Conservation (phyloP, 92 coral and sea anemone genomes). For the Paragorgia papillata region DNA sequence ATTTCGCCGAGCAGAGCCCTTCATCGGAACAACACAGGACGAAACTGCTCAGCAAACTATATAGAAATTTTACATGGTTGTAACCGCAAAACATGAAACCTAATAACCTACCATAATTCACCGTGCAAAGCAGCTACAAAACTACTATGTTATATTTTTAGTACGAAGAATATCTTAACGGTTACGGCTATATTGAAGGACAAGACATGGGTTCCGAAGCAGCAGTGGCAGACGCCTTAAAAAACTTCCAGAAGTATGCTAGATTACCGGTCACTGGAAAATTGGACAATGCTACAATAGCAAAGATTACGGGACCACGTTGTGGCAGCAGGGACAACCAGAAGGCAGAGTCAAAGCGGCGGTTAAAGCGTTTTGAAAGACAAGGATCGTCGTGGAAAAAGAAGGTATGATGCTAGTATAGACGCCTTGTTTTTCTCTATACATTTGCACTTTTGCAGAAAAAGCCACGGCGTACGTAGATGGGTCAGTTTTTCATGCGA, state of each 20-base stretch:
- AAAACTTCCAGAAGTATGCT: slow-evolving; percentile 56
- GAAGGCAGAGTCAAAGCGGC: not conserved
- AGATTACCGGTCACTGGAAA: slow-evolving; percentile 58
- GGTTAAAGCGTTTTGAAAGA: slow-evolving; percentile 7
- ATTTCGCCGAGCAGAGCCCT: too few species aligned
- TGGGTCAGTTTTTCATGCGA: too few species aligned
- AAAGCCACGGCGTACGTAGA: too few species aligned
- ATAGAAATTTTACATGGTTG: too few species aligned
- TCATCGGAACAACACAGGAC: too few species aligned
- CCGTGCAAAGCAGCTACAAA: too few species aligned
- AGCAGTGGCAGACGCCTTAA: slow-evolving; percentile 36
- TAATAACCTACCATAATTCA: not conserved
- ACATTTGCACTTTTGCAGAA: too few species aligned
- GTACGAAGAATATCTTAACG: slow-evolving; percentile 1
- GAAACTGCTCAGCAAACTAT: too few species aligned
- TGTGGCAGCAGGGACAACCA: slow-evolving; percentile 64
- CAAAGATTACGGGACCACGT: slow-evolving; percentile 52
- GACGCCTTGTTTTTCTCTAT: too few species aligned
- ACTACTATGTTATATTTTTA: too few species aligned
- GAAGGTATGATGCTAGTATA: slow-evolving; percentile 2
- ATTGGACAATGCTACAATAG: slow-evolving; percentile 54
- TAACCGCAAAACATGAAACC: too few species aligned
- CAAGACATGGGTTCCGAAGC: too few species aligned
- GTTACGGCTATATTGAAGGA: slow-evolving; percentile 24
- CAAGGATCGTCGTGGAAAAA: slow-evolving; percentile 35